Evolutionary conservation across 2,888 invertebrate species (phyloP).

Genomic region (Melinaea menophilus): DNA sequence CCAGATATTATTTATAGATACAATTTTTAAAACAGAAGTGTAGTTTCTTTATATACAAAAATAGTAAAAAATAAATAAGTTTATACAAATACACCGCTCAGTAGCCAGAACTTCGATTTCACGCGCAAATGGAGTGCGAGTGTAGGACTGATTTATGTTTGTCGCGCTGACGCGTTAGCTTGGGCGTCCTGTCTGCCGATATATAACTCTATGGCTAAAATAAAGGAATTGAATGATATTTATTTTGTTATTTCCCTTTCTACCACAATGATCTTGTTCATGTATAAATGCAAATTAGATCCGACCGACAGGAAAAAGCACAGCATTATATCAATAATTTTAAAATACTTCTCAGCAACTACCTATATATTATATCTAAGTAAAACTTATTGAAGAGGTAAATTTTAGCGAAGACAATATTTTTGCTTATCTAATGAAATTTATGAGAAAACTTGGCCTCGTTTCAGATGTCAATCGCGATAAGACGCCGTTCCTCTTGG

Average conservation of each 20-base stretch:
- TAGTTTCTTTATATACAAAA: constrained; percentile 10
- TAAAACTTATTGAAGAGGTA: constrained; percentile 56
- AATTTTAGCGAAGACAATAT: constrained; percentile 76
- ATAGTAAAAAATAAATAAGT: constrained; percentile 25
- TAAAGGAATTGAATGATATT: constrained; percentile 21
- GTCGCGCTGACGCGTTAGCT: constrained; percentile 23
- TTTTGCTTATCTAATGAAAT: constrained; percentile 73
- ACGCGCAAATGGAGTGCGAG: constrained; percentile 53
- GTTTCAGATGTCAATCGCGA: constrained; percentile 62
- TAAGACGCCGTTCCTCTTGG: constrained; percentile 42
- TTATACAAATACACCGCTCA: constrained; percentile 22
- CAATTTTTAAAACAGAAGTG: too few species aligned
- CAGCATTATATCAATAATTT: too few species aligned
- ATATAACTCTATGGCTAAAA: constrained; percentile 30
- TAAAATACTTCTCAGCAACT: too few species aligned
- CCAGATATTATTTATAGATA: too few species aligned
- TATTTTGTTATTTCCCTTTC: neutral
- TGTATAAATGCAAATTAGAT: neutral
- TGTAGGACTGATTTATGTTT: constrained; percentile 50
- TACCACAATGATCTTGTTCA: neutral
- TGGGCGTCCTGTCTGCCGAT: constrained; percentile 28
- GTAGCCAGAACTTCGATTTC: constrained; percentile 49
- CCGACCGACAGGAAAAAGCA: neutral
- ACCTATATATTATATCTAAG: neutral
- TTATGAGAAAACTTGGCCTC: constrained; percentile 73